Evolutionary conservation across 2,113 vertebrate genomes (phyloP).

Genomic region (Rhynchomys soricoides): DNA sequence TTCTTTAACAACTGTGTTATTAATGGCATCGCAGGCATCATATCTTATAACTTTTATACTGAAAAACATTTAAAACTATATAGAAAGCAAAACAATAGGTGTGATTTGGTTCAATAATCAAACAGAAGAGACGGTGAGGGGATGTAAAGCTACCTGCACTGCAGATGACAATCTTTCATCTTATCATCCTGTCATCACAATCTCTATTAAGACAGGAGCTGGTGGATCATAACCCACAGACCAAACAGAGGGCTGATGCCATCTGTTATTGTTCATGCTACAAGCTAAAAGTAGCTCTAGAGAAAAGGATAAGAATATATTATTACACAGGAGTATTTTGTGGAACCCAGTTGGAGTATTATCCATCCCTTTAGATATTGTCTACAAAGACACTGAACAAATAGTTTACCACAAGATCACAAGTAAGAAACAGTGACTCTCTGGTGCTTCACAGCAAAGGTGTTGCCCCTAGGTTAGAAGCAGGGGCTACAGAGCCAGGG

Average conservation of each 20-base stretch:
- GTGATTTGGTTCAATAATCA: constrained; percentile 35
- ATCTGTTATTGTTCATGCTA: neutral
- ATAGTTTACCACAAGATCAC: fast-evolving
- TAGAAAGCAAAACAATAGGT: neutral
- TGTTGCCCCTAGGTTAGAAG: neutral
- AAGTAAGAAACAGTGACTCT: neutral
- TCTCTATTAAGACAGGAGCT: neutral
- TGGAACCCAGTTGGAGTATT: neutral
- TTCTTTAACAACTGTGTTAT: neutral
- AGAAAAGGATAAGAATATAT: neutral
- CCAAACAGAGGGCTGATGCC: neutral
- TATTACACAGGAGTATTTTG: neutral
- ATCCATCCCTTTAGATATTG: neutral
- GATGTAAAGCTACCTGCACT: neutral
- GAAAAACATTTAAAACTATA: neutral
- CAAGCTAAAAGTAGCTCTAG: neutral
- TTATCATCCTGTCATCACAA: neutral
- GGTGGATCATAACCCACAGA: neutral
- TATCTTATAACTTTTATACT: neutral
- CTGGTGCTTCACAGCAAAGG: neutral
- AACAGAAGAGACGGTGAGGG: neutral
- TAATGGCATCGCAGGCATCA: neutral
- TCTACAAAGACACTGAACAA: neutral
- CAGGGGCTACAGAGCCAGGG: neutral
- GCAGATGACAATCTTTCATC: neutral